A percentile compares a stretch with the other conserved stretches of the same genome.
Conservation (phyloP, 2,888 invertebrate genomes). For the Rhimphoctona megacephalus region DNA sequence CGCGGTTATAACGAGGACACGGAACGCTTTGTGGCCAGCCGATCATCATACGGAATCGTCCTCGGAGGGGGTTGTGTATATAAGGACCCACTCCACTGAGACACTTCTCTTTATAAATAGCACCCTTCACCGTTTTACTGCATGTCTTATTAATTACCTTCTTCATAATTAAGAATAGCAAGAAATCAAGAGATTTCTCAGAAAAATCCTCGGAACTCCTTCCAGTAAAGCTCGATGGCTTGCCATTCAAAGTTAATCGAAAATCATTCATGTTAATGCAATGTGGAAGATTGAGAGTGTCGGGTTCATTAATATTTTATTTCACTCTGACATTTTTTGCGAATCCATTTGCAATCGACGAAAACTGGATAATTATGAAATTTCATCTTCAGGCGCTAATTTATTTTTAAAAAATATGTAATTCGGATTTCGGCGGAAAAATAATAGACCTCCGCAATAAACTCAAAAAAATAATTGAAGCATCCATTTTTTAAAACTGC, state of each 20-base stretch:
- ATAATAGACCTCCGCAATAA: no score
- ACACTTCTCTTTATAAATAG: slow-evolving; percentile 14
- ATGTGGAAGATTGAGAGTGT: slow-evolving; percentile 24
- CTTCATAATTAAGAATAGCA: background rate
- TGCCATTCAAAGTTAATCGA: background rate
- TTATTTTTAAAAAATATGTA: no score
- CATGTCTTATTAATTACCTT: slow-evolving; percentile 13
- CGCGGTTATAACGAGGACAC: slow-evolving; percentile 62
- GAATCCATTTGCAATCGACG: no score
- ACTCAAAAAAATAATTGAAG: no score
- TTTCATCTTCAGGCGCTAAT: no score
- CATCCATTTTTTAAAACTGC: background rate
- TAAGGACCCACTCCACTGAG: background rate
- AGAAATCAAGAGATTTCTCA: background rate
- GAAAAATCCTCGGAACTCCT: background rate
- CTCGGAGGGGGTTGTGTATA: slow-evolving; percentile 6
- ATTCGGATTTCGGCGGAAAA: no score
- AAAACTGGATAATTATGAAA: no score
- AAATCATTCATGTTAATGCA: background rate
- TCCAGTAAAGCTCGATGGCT: background rate
- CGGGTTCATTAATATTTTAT: background rate
- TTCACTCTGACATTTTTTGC: no score
- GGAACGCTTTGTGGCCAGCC: slow-evolving; percentile 76
- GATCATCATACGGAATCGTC: slow-evolving; percentile 56
- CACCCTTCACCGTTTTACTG: background rate